A percentile compares a stretch with the other conserved stretches of the same genome.
These are phyloP conservation scores for Lanius ludovicianus DNA, from an alignment of 2,113 vertebrate species.

Conservation along the genomic window DNA sequence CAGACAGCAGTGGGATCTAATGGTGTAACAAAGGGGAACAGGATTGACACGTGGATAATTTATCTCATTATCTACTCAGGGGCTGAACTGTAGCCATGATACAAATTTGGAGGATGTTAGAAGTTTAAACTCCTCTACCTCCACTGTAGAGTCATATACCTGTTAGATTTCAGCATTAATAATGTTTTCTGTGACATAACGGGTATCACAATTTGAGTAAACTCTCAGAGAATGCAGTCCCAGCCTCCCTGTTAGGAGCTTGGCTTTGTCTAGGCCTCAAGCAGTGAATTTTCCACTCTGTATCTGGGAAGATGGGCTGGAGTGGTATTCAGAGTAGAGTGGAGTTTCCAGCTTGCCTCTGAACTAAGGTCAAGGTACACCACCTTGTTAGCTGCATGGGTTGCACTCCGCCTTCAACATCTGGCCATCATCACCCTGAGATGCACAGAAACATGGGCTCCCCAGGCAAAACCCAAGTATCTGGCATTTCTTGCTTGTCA, in stretches of 20 bases:
- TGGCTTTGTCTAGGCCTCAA: background rate
- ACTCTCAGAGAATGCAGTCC: background rate
- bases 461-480: background rate
- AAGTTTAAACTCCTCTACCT: background rate
- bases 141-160: background rate
- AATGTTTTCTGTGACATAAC: background rate
- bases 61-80: background rate
- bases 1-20: background rate
- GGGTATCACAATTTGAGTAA: background rate
- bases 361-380: background rate
- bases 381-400: background rate
- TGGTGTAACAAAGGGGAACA: background rate
- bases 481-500: background rate
- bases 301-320: background rate
- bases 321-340: background rate
- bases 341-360: background rate
- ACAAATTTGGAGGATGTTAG: background rate
- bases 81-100: background rate
- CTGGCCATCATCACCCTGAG: background rate
- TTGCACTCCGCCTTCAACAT: accelerated
- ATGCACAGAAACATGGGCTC: background rate
- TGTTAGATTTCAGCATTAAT: background rate
- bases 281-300: background rate
- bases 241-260: background rate
- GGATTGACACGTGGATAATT: background rate